Evolutionary conservation across 2,888 invertebrate species (phyloP).

Genomic region (Agelastica alni): DNA sequence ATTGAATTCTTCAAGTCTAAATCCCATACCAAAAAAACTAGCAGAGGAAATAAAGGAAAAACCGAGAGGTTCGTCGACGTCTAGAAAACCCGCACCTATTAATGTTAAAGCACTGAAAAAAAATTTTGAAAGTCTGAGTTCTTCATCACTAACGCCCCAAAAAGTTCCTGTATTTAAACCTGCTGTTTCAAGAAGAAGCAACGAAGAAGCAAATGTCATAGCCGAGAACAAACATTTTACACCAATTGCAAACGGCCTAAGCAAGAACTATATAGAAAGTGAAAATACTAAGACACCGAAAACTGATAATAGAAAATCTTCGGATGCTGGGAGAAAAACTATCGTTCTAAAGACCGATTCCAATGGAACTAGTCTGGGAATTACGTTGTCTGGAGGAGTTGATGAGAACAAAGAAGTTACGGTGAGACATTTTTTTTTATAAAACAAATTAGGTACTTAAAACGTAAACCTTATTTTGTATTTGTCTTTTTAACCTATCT

Average conservation of each 20-base stretch:
- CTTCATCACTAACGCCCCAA: constrained; percentile 31
- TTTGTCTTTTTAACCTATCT: too few species aligned
- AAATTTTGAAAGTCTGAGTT: constrained; percentile 59
- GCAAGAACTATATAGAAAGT: constrained; percentile 19
- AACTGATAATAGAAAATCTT: constrained; percentile 15
- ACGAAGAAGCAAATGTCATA: constrained; percentile 33
- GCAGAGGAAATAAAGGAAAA: constrained; percentile 3
- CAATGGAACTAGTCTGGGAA: constrained; percentile 77
- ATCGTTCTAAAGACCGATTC: constrained; percentile 70
- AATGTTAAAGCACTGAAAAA: constrained; percentile 64
- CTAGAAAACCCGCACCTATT: constrained; percentile 41
- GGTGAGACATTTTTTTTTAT: constrained; percentile 58
- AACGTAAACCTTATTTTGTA: too few species aligned
- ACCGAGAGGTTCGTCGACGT: constrained; percentile 9
- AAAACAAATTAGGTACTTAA: neutral
- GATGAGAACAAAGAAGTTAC: constrained; percentile 92
- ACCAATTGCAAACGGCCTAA: neutral
- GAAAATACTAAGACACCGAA: constrained; percentile 20
- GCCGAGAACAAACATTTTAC: constrained; percentile 30
- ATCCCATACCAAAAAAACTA: constrained; percentile 13
- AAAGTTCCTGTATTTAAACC: constrained; percentile 32
- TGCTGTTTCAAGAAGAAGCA: constrained; percentile 33
- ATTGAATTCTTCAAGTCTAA: constrained; percentile 1
- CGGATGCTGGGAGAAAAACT: constrained; percentile 60
- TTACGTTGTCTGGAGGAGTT: constrained; percentile 85